Base-by-base conservation (phyloP, 1,140 invertebrate species). In the Theocolax elegans region DNA sequence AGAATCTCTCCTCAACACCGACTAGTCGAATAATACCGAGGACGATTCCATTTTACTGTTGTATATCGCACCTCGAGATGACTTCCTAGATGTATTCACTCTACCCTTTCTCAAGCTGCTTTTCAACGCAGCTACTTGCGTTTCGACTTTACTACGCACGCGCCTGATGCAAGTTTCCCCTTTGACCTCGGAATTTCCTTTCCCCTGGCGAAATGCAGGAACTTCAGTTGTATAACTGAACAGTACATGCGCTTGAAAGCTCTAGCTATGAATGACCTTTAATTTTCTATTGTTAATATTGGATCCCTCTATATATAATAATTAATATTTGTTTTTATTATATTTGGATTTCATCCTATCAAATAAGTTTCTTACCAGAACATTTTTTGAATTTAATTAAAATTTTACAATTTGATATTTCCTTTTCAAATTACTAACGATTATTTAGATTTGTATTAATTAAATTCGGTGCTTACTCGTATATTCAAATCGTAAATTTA, bases 1-100 rank as follows among this genome's bases (percentile, higher is more conserved):
- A 15, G n/a, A 23, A 35, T 29, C 7, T 44, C n/a, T n/a, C n/a
- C n/a, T n/a, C n/a, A n/a, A n/a, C n/a, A n/a, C n/a, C n/a, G n/a
- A n/a, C n/a, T n/a, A 46, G 2, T 7, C 0, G 2, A 38, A 17
- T 38, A 13, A 56, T 4, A 56, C n/a, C 17, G 23, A 1, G 31
- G 23, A 64, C 12, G 31, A 27, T 54, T 38, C 62, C 23, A 67
- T 67, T 67, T 58, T 54, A n/a, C n/a, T n/a, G n/a, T n/a, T n/a
- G 13, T 46, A 12, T 51, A 46, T 35, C 17, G 38, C 17, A 48
- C 25, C 40, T 35, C 46, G 7, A 42, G n/a, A 65, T 31, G 29
- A 66, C 63, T 67, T 58, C 27, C 38, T 53, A 44, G 25, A 7
- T 38, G n/a, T 21, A 31, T 42, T 25, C 21, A 15, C 21, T 58